phyloP scores from a whole-genome alignment of 2,113 vertebrate species.

The Coturnix japonica region DNA sequence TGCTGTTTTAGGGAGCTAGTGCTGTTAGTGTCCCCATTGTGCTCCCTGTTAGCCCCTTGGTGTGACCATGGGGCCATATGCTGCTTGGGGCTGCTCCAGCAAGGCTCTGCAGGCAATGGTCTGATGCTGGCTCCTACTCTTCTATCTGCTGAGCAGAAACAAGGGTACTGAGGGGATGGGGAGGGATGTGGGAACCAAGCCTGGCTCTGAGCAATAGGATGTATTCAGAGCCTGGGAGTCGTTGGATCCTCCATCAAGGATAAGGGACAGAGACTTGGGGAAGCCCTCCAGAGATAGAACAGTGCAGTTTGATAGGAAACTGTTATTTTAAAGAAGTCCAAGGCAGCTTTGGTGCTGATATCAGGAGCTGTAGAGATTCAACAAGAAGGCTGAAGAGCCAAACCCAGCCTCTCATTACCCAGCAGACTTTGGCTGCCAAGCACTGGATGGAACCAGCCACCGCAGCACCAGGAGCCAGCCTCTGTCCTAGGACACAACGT shows the following conservation, averaged over 20 bases:
- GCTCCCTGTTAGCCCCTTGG: neutral
- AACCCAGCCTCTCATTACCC: neutral
- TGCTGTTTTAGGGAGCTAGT: neutral
- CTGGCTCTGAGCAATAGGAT: neutral
- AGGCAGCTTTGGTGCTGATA: neutral
- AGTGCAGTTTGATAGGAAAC: neutral
- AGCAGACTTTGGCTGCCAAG: fast-evolving
- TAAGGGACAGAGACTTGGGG: neutral
- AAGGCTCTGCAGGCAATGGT: neutral
- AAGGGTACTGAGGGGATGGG: neutral
- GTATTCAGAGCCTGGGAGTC: neutral
- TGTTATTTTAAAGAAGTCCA: neutral
- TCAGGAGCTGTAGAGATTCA: neutral
- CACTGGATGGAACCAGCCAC: fast-evolving
- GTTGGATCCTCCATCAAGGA: neutral
- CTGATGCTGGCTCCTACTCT: neutral
- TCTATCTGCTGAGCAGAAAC: neutral
- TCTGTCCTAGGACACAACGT: fast-evolving
- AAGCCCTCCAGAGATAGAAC: fast-evolving
- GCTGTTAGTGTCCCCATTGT: neutral
- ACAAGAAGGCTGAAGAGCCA: neutral
- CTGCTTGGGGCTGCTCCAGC: neutral
- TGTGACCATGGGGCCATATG: neutral
- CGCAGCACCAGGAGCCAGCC: fast-evolving
- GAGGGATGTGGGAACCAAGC: neutral